Percentiles rank a stretch among this genome's conserved stretches.
Evolutionary conservation across 1,140 invertebrate genomes (phyloP).

Genomic region (Hesperophylax magnus): DNA sequence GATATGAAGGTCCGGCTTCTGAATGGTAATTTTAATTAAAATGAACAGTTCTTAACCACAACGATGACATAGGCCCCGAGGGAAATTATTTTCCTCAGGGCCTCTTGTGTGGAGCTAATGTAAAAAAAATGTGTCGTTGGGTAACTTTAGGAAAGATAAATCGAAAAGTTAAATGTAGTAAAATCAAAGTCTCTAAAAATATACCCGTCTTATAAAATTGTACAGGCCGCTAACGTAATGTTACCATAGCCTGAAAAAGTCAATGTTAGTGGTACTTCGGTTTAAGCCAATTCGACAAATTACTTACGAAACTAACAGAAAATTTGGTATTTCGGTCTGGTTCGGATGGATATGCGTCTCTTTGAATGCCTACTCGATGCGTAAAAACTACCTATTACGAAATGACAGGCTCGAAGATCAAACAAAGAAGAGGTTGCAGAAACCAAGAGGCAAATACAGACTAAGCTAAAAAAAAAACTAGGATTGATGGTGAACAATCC

Average conservation of each 20-base stretch:
- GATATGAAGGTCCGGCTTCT: no score
- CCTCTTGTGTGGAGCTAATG: no score
- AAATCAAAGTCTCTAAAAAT: not conserved
- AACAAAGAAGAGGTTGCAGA: conserved; percentile 54
- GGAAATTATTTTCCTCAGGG: no score
- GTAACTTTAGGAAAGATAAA: no score
- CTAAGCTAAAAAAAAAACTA: conserved; percentile 58
- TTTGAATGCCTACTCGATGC: conserved; percentile 62
- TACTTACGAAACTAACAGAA: conserved; percentile 48
- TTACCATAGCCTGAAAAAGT: not conserved
- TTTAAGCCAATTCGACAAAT: conserved; percentile 14
- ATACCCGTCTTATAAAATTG: conserved; percentile 4
- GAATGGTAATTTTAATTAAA: no score
- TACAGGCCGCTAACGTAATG: not conserved
- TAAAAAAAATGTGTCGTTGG: no score
- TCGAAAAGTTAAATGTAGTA: no score
- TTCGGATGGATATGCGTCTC: conserved; percentile 63
- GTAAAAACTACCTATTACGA: conserved; percentile 59
- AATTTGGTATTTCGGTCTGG: conserved; percentile 61
- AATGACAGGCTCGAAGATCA: not conserved
- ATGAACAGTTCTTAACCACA: no score
- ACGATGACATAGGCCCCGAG: no score
- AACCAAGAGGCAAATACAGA: conserved; percentile 65
- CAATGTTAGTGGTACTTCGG: no score
- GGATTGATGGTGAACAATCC: conserved; percentile 61